These are phyloP conservation scores for Drosophila diplacantha DNA, from an alignment of 2,888 invertebrate genomes.

Conservation along the genomic window DNA sequence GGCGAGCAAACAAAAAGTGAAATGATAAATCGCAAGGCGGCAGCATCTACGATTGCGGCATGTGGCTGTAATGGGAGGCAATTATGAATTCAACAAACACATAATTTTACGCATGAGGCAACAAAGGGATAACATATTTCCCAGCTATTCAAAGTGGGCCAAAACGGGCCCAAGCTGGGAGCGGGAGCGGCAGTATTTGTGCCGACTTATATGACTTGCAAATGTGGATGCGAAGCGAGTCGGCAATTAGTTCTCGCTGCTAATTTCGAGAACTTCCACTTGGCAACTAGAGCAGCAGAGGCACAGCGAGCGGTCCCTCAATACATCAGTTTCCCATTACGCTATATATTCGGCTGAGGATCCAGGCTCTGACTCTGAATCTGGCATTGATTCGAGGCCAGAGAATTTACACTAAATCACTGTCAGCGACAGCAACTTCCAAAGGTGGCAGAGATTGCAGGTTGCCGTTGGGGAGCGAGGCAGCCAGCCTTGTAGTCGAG, in stretches of 20 bases:
- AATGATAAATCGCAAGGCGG: constrained; percentile 43
- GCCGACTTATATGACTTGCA: constrained; percentile 42
- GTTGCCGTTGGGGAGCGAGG: constrained; percentile 7
- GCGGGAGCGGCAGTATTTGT: constrained; percentile 20
- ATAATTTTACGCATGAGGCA: constrained; percentile 47
- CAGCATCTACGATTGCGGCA: constrained; percentile 34
- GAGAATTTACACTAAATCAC: constrained; percentile 46
- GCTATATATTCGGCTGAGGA: constrained; percentile 10
- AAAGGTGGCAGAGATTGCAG: constrained; percentile 9
- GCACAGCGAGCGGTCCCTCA: constrained; percentile 1
- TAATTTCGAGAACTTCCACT: constrained; percentile 33
- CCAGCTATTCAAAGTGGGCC: constrained; percentile 36
- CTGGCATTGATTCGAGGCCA: constrained; percentile 36
- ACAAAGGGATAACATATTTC: constrained; percentile 47
- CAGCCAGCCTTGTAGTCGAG: constrained; percentile 41
- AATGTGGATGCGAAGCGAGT: constrained; percentile 31
- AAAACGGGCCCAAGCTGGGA: background rate
- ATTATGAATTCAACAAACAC: constrained; percentile 52
- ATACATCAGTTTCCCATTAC: constrained; percentile 10
- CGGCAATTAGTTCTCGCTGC: constrained; percentile 42
- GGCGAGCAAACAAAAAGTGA: constrained; percentile 34
- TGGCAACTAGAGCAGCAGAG: constrained; percentile 25
- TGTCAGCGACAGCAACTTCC: constrained; percentile 38
- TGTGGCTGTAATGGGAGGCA: constrained; percentile 46
- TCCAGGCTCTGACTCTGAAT: constrained; percentile 4